phyloP scores from a whole-genome alignment of 2,113 vertebrate species.

The Hypanus sabinus region DNA sequence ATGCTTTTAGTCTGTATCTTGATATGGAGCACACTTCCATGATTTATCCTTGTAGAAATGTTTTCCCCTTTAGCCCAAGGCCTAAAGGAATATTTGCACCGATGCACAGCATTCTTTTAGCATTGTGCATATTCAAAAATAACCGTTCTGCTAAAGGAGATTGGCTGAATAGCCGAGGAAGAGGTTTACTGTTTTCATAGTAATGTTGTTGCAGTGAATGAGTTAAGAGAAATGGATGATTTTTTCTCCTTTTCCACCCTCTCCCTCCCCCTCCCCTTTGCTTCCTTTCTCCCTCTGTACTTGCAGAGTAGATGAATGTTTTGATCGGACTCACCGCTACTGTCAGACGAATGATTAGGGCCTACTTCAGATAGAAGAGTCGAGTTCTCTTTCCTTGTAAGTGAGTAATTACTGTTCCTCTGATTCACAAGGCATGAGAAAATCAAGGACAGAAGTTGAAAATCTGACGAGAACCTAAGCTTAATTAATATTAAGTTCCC shows the following conservation, averaged over 20 bases:
- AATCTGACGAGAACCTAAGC: constrained; percentile 26
- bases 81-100: not conserved
- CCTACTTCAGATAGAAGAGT: constrained; percentile 15
- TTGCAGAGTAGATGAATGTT: not conserved
- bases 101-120: not conserved
- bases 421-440: constrained; percentile 26
- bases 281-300: not conserved
- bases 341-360: constrained; percentile 26
- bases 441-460: constrained; percentile 37
- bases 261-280: not conserved
- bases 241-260: not conserved
- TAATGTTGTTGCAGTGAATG: not conserved
- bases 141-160: not conserved
- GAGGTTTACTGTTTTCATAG: not conserved
- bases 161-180: not conserved
- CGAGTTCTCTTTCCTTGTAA: constrained; percentile 31
- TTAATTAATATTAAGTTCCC: constrained; percentile 34
- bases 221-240: constrained; percentile 20
- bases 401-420: constrained; percentile 33
- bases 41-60: not conserved
- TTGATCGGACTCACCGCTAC: constrained; percentile 1
- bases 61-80: not conserved
- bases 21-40: not conserved
- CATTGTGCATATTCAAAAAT: not conserved
- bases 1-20: not conserved